Base-by-base conservation (phyloP, 2,797 vertebrate species). In the Hybognathus amarus region DNA sequence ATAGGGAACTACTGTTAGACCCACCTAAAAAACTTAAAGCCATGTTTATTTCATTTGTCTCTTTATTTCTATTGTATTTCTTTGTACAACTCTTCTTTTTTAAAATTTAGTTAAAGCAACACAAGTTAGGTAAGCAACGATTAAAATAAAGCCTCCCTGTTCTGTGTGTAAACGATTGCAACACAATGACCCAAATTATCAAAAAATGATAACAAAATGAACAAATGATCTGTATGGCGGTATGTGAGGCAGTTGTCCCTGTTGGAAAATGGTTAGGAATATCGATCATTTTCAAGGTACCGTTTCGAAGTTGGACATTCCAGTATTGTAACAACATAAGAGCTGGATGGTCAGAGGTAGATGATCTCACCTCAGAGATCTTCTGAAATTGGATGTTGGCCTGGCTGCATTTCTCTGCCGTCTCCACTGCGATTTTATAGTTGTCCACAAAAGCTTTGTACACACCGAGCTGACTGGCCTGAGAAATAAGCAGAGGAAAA, bases 391-490 rank as follows among this genome's bases (percentile, higher is more conserved):
- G 97, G 83, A 40, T 88, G 94, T 99, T 98, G 88, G 96, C 96
- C 89, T 98, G 97, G 91, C 97, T 97, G 94, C 97, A 99, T 89
- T 98, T 99, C 91, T 97, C 97, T 0, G 96, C 97, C 0, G 97
- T 99, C 91, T 99, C 97, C 86, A 97, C 88, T 0, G 98, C 98
- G 0, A 96, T 93, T 94, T 99, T 99, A 92, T 99, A 99, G 96
- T 99, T 99, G 94, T 99, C 97, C 90, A 99, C 96, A 88, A 99
- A 99, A 4, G 98, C 97, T 90, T 99, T 99, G 95, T 99, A 99
- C 45, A 99, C 95, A 0, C 98, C 98, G 52, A 99, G 91, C 92
- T 97, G 96, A 91, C 97, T 98, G 92, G 97, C 98, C 98, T 99
- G 93, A n/a, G 59, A 70, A 22, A 71, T 6, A 67, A 38, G 52